phyloP scores from a whole-genome alignment of 2,888 invertebrate genomes.

The Tetanocera ferruginea region DNA sequence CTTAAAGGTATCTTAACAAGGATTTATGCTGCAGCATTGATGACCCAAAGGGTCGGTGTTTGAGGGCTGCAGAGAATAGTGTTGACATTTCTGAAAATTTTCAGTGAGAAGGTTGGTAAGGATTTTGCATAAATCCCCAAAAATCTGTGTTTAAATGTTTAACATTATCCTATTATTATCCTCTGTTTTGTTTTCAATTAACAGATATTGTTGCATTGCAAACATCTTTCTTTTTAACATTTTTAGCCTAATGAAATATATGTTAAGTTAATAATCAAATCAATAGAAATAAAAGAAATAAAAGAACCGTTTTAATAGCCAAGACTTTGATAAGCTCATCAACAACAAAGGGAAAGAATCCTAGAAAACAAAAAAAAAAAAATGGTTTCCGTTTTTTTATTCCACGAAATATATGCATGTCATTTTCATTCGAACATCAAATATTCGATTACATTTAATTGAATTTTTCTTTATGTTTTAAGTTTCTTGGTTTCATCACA shows the following conservation, averaged over 20 bases:
- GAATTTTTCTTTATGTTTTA: slow-evolving; percentile 54
- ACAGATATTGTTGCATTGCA: neutral
- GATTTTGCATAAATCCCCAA: neutral
- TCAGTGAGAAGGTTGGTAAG: neutral
- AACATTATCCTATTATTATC: neutral
- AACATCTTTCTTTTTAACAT: neutral
- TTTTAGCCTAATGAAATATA: no score
- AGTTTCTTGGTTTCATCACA: neutral
- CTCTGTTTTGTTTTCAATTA: neutral
- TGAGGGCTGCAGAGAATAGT: neutral
- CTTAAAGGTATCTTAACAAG: slow-evolving; percentile 50
- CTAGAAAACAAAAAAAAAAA: no score
- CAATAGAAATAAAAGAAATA: no score
- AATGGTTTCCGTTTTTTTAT: no score
- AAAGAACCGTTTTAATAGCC: no score
- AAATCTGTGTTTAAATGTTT: slow-evolving; percentile 12
- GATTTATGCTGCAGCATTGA: slow-evolving; percentile 49
- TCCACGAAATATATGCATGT: neutral
- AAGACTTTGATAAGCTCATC: no score
- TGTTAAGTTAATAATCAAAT: no score
- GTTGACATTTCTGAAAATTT: neutral
- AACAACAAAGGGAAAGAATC: no score
- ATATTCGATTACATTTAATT: slow-evolving; percentile 67
- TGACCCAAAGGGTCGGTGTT: neutral
- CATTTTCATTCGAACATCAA: slow-evolving; percentile 45